Conservation (phyloP, 2,888 invertebrate genomes). For the Zeuzera pyrina region DNA sequence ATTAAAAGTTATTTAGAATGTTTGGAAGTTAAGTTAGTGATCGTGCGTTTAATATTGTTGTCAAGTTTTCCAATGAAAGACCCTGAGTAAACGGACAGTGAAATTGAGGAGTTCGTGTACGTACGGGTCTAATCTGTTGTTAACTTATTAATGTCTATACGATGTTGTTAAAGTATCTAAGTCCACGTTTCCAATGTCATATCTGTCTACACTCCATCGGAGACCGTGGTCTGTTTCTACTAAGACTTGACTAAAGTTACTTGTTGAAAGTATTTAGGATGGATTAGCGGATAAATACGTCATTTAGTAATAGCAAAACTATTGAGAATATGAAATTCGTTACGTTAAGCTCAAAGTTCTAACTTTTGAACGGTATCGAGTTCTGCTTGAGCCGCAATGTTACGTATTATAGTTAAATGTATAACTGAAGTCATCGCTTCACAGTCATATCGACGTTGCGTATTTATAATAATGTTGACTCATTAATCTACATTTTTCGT, state of each 20-base stretch:
- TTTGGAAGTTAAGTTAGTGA: conserved; percentile 25
- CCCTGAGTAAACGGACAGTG: conserved; percentile 14
- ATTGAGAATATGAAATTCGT: no score
- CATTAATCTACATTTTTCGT: no score
- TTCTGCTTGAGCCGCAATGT: no score
- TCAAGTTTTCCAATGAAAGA: conserved; percentile 55
- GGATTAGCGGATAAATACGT: no score
- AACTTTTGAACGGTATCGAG: no score
- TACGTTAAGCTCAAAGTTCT: no score
- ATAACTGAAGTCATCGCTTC: no score
- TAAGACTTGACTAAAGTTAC: conserved; percentile 58
- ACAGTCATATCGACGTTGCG: no score
- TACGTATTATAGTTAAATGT: no score
- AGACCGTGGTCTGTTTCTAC: conserved; percentile 36
- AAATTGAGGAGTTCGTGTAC: conserved; percentile 2
- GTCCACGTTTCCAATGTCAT: conserved; percentile 2
- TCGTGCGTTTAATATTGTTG: conserved; percentile 28
- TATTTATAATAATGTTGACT: no score
- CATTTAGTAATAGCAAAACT: no score
- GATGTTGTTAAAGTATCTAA: conserved; percentile 34
- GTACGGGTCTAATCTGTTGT: conserved; percentile 31
- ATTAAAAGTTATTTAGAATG: conserved; percentile 35
- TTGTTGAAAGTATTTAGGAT: conserved; percentile 55
- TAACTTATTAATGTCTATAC: conserved; percentile 38
- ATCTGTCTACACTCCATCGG: conserved; percentile 14